A percentile compares a stretch with the other conserved stretches of the same genome.
Conservation (phyloP, 2,113 vertebrate genomes). For the Brienomyrus brachyistius region DNA sequence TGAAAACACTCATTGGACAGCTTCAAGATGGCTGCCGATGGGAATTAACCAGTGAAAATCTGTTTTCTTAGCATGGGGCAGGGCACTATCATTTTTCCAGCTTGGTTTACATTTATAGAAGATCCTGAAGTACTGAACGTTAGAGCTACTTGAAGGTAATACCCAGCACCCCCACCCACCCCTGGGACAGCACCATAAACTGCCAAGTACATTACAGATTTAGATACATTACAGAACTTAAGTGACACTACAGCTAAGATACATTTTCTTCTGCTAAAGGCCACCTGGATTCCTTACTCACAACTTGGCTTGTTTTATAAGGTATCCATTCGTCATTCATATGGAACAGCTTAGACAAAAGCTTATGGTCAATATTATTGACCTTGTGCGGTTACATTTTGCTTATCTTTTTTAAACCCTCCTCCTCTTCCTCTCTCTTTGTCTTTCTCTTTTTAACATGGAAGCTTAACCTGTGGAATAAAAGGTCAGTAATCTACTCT, state of each 20-base stretch:
- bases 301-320: neutral
- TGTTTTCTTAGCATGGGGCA: neutral
- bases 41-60: neutral
- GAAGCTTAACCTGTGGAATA: constrained; percentile 8
- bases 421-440: neutral
- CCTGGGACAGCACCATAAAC: neutral
- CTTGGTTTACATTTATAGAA: neutral
- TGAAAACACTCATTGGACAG: neutral
- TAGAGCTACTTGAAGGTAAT: neutral
- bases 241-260: neutral
- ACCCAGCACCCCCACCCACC: neutral
- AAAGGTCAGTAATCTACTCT: neutral
- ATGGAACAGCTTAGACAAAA: constrained; percentile 1
- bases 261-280: neutral
- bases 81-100: neutral
- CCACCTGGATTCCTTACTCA: neutral
- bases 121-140: neutral
- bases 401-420: neutral
- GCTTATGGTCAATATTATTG: constrained; percentile 25
- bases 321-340: neutral
- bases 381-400: constrained; percentile 5
- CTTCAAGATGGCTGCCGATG: neutral
- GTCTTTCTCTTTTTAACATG: neutral
- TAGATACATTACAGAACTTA: neutral
- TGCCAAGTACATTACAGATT: neutral